phyloP scores from a whole-genome alignment of 2,888 invertebrate species.

The Troglohyphantes excavatus region DNA sequence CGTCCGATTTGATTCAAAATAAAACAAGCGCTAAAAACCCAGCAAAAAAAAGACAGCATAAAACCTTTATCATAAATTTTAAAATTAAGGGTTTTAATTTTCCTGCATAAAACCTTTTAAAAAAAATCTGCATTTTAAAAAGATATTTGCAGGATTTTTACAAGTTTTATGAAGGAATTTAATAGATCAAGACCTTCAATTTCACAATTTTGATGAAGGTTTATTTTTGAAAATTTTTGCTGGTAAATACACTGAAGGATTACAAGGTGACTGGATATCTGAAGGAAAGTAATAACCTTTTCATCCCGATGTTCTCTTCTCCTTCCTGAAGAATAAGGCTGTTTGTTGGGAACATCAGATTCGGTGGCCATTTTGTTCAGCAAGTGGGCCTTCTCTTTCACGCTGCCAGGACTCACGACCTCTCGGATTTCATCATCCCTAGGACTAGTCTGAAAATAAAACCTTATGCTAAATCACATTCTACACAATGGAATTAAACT shows the following conservation, averaged over 20 bases:
- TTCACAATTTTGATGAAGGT: neutral
- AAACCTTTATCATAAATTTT: too few species aligned
- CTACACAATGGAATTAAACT: too few species aligned
- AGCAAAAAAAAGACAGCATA: too few species aligned
- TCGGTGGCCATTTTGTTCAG: slow-evolving; percentile 96
- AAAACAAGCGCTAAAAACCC: too few species aligned
- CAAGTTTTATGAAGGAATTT: neutral
- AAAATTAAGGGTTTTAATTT: too few species aligned
- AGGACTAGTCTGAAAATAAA: slow-evolving; percentile 62
- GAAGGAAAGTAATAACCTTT: slow-evolving; percentile 60
- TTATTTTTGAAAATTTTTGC: neutral
- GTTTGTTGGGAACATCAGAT: slow-evolving; percentile 83
- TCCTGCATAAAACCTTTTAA: neutral
- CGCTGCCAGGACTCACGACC: slow-evolving; percentile 85
- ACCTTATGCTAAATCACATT: too few species aligned
- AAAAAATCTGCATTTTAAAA: neutral
- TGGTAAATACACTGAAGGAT: too few species aligned
- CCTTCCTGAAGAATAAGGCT: slow-evolving; percentile 1
- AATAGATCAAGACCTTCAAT: neutral
- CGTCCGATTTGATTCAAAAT: too few species aligned
- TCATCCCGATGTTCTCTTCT: slow-evolving; percentile 51
- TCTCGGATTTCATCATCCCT: slow-evolving; percentile 79
- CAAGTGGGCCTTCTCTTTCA: slow-evolving; percentile 95
- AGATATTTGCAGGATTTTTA: neutral
- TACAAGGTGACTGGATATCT: too few species aligned